These are phyloP conservation scores for Anolis apletophallus DNA, from an alignment of 2,797 vertebrate genomes.

Conservation along the genomic window DNA sequence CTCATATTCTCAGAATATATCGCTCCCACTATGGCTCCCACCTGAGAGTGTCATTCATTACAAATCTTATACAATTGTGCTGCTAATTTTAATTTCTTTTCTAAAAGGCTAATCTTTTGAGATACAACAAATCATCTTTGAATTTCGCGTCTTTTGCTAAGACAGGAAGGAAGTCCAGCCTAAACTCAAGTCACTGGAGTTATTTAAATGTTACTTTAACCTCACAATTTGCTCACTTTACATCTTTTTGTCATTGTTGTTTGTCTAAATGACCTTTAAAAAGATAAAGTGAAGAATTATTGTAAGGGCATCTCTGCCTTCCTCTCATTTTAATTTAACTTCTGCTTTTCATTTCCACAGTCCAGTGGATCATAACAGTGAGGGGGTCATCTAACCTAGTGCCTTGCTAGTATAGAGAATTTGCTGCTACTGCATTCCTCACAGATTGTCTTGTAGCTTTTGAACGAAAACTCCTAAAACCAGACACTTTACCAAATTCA, in stretches of 20 bases:
- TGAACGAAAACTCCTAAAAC: not conserved
- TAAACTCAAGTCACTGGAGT: conserved; percentile 49
- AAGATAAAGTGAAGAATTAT: conserved; percentile 60
- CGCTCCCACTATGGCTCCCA: conserved; percentile 9
- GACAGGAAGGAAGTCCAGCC: conserved; percentile 60
- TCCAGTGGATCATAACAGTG: not conserved
- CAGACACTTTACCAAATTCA: not conserved
- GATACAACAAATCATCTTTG: conserved; percentile 50
- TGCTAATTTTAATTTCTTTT: conserved; percentile 23
- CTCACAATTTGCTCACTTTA: conserved; percentile 30
- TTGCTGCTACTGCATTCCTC: not conserved
- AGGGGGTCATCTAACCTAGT: not conserved
- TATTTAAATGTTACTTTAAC: conserved; percentile 39
- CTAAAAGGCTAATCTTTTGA: not conserved
- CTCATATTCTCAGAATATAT: conserved; percentile 28
- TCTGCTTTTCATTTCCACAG: not conserved
- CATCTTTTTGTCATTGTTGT: conserved; percentile 5
- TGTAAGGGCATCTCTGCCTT: not conserved
- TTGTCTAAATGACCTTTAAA: conserved; percentile 55
- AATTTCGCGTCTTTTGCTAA: conserved; percentile 69
- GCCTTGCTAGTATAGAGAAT: not conserved
- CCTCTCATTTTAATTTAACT: not conserved
- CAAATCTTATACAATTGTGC: conserved; percentile 53
- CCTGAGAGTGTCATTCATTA: not conserved
- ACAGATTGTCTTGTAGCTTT: not conserved